These are phyloP conservation scores for Drymonia ruficornis DNA, from an alignment of 2,888 invertebrate species.

Conservation along the genomic window DNA sequence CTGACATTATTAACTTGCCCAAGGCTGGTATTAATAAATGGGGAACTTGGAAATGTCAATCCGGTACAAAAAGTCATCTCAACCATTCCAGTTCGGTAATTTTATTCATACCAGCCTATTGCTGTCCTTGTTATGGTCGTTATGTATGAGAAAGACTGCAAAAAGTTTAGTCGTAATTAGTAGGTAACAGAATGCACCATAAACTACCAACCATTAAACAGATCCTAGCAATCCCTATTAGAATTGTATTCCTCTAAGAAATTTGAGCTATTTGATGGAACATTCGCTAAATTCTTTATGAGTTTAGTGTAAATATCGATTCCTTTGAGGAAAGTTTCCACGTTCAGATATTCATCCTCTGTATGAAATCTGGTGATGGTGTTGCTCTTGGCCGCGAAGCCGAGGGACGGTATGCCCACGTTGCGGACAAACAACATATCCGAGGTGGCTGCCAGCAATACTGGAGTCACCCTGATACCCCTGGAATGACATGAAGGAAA, in stretches of 20 bases:
- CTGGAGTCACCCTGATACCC: conserved; percentile 47
- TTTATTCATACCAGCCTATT: too few relatives aligned
- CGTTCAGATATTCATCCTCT: conserved; percentile 58
- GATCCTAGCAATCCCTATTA: neutral
- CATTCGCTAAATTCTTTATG: conserved; percentile 26
- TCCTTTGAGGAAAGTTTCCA: conserved; percentile 55
- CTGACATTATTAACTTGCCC: too few relatives aligned
- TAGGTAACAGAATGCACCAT: too few relatives aligned
- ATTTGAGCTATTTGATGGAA: neutral
- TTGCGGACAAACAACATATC: conserved; percentile 60
- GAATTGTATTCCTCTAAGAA: neutral
- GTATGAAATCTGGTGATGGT: conserved; percentile 48
- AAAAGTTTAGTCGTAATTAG: too few relatives aligned
- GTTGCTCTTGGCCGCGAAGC: conserved; percentile 55
- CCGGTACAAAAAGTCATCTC: too few relatives aligned
- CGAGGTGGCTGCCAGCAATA: conserved; percentile 58
- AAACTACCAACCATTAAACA: too few relatives aligned
- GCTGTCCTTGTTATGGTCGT: too few relatives aligned
- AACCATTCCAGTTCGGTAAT: too few relatives aligned
- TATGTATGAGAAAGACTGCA: too few relatives aligned
- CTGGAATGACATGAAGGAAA: conserved; percentile 33
- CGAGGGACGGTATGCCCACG: conserved; percentile 61
- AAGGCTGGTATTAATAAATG: too few relatives aligned
- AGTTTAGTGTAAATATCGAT: conserved; percentile 57
- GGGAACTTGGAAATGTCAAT: too few relatives aligned